These are phyloP conservation scores for Tetanocera ferruginea DNA, from an alignment of 2,888 invertebrate genomes.

Conservation along the genomic window DNA sequence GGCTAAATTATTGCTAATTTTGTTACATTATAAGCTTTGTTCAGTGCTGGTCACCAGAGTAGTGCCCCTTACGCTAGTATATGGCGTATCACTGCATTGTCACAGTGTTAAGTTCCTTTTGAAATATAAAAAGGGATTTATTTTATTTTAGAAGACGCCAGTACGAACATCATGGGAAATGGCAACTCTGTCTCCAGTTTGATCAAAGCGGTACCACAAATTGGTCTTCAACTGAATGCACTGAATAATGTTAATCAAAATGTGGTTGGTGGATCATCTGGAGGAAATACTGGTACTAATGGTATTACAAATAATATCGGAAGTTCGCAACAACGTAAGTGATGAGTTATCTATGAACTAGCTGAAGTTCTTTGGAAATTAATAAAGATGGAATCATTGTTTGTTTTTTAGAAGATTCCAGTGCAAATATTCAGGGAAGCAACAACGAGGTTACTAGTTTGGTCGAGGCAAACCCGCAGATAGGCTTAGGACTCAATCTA, in stretches of 20 bases:
- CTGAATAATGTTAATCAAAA: neutral
- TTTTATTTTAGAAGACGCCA: neutral
- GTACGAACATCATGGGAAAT: neutral
- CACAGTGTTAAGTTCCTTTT: neutral
- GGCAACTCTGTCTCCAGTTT: neutral
- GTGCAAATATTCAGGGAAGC: neutral
- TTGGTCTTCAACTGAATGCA: neutral
- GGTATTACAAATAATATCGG: constrained; percentile 3
- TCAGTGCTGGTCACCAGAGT: neutral
- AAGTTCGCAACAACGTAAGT: neutral
- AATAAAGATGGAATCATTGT: neutral
- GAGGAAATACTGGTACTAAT: neutral
- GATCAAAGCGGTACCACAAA: neutral
- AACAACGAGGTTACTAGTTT: neutral
- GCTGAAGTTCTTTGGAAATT: neutral
- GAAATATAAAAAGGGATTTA: neutral
- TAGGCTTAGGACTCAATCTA: constrained; percentile 7
- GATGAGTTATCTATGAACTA: neutral
- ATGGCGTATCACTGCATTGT: neutral
- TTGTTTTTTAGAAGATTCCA: neutral
- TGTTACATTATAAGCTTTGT: too few species aligned
- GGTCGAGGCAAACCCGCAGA: constrained; percentile 16
- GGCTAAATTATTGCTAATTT: too few species aligned
- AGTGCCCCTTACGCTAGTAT: neutral
- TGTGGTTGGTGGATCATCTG: neutral